These are phyloP conservation scores for Eucidaris tribuloides DNA, from an alignment of 35 echinoderm and acorn worm species.

Conservation along the genomic window DNA sequence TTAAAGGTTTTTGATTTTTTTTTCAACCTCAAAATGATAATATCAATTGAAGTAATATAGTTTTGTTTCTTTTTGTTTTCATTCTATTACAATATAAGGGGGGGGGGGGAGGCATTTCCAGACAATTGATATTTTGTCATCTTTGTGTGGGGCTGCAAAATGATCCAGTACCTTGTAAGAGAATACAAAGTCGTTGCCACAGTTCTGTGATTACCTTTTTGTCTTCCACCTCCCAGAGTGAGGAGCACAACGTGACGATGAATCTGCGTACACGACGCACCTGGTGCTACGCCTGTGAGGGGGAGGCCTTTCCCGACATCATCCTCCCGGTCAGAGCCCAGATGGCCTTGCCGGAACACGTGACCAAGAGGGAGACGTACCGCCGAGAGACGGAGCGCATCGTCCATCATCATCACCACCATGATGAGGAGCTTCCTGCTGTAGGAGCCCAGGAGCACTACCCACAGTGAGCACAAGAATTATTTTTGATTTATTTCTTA, in stretches of 20 bases:
- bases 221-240: constrained; percentile 19
- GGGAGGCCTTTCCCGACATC: constrained; percentile 52
- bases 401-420: neutral
- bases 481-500: too few species aligned
- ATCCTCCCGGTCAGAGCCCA: constrained; percentile 13
- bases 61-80: neutral
- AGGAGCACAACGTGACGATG: constrained; percentile 58
- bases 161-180: neutral
- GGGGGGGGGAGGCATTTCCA: neutral
- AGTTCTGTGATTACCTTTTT: neutral
- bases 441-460: neutral
- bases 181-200: neutral
- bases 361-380: constrained; percentile 27
- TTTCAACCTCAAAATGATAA: too few species aligned
- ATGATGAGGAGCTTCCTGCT: neutral
- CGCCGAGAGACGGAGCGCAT: constrained; percentile 5
- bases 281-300: constrained; percentile 93
- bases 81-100: neutral
- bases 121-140: neutral
- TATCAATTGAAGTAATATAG: neutral
- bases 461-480: neutral
- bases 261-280: constrained; percentile 66
- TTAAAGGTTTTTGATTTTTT: too few species aligned
- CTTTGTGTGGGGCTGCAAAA: neutral
- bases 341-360: constrained; percentile 21